Conservation (phyloP, 92 coral and sea anemone genomes). For the Zoanthus sansibaricus region DNA sequence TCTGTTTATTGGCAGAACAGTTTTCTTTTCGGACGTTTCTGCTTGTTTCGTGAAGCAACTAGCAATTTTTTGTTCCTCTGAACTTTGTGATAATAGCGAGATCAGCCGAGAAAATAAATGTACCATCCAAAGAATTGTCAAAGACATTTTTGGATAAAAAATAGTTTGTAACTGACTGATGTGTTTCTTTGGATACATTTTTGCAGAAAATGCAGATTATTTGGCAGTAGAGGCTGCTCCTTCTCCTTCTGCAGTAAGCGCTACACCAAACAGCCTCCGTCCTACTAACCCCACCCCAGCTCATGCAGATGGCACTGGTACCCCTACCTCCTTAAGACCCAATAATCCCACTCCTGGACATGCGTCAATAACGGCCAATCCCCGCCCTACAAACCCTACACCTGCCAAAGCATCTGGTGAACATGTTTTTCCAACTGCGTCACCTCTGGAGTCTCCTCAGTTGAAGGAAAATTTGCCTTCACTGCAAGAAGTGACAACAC, state of each 20-base stretch:
- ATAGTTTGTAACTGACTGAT: too few relatives aligned
- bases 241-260: conserved; percentile 56
- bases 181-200: neutral
- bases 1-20: too few relatives aligned
- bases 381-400: conserved; percentile 91
- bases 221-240: conserved; percentile 15
- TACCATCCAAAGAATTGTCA: too few relatives aligned
- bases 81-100: too few relatives aligned
- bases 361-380: conserved; percentile 74
- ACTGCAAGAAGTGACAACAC: conserved; percentile 70
- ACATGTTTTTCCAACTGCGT: conserved; percentile 48
- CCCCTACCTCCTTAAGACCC: conserved; percentile 93
- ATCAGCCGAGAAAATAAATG: too few relatives aligned
- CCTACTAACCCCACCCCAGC: conserved; percentile 99
- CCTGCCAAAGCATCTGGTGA: conserved; percentile 75
- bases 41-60: too few relatives aligned
- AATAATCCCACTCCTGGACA: conserved; percentile 95
- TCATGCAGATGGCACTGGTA: conserved; percentile 90
- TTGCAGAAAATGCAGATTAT: conserved; percentile 8
- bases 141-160: too few relatives aligned
- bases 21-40: too few relatives aligned
- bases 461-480: conserved; percentile 83
- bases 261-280: conserved; percentile 86
- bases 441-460: conserved; percentile 76
- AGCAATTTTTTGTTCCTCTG: too few relatives aligned